A percentile compares a stretch with the other conserved stretches of the same genome.
phyloP scores from a whole-genome alignment of 2,113 vertebrate genomes.

The Xiphophorus maculatus region DNA sequence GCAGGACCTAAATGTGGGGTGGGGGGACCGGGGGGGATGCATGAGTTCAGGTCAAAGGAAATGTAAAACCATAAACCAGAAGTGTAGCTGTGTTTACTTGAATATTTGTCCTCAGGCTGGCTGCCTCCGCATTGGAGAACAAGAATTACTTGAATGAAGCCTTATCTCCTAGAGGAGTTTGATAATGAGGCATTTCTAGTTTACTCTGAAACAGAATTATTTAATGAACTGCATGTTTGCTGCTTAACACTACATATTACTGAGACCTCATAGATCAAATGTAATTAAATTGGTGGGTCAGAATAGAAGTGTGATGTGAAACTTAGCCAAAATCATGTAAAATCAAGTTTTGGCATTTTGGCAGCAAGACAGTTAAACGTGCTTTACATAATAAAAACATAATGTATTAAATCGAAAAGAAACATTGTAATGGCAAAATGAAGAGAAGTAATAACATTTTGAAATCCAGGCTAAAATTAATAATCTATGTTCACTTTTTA shows the following conservation, averaged over 20 bases:
- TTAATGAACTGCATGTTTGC: neutral
- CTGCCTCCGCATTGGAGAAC: conserved; percentile 34
- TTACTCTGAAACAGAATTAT: neutral
- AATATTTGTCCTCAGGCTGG: conserved; percentile 49
- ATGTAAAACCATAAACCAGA: conserved; percentile 69
- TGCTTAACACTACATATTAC: neutral
- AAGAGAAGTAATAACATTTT: no score
- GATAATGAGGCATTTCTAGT: conserved; percentile 33
- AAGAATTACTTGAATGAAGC: conserved; percentile 23
- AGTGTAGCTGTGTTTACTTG: conserved; percentile 54
- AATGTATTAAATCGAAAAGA: no score
- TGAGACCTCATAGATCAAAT: neutral
- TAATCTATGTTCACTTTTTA: no score
- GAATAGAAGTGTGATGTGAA: neutral
- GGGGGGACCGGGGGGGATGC: neutral
- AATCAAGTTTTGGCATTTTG: no score
- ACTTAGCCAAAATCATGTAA: neutral
- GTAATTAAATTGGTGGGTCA: neutral
- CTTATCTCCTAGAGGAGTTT: conserved; percentile 22
- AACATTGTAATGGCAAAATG: no score
- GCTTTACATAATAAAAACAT: no score
- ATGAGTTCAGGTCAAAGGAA: conserved; percentile 70
- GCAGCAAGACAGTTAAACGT: no score
- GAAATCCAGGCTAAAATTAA: no score
- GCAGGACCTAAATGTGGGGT: conserved; percentile 68